Percentiles rank a stretch among this genome's conserved stretches.
Evolutionary conservation across 1,140 invertebrate species (phyloP).

Genomic region (Drosophila tristis): DNA sequence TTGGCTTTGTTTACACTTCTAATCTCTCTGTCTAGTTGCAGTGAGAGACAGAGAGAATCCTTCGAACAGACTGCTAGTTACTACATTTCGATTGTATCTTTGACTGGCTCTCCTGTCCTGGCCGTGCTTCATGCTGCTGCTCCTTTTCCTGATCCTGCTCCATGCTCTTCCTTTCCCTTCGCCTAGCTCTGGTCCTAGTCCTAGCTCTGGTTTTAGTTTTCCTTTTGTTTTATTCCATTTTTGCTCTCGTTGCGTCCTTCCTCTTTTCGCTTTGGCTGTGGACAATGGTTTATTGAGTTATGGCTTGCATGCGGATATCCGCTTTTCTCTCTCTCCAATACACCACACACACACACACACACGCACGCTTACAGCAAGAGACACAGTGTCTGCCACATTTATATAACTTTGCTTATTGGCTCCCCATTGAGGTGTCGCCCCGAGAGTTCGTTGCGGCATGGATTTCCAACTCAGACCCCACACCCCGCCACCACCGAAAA

Average conservation of each 20-base stretch:
- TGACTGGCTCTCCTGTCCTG: slow-evolving; percentile 51
- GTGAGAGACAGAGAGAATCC: background rate
- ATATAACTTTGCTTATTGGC: slow-evolving; percentile 73
- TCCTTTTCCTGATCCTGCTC: background rate
- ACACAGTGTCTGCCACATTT: slow-evolving; percentile 38
- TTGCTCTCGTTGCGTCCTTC: slow-evolving; percentile 39
- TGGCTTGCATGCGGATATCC: slow-evolving; percentile 81
- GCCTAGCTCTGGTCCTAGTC: slow-evolving; percentile 45
- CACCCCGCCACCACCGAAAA: slow-evolving; percentile 21
- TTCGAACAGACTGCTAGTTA: slow-evolving; percentile 54
- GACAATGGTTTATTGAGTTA: slow-evolving; percentile 81
- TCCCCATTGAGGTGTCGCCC: slow-evolving; percentile 62
- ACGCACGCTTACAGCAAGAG: slow-evolving; percentile 23
- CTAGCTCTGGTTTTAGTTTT: slow-evolving; percentile 53
- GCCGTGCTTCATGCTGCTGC: slow-evolving; percentile 2
- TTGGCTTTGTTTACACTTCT: slow-evolving; percentile 79
- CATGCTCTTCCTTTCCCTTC: background rate
- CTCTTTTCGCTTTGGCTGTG: slow-evolving; percentile 55
- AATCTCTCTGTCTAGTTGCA: slow-evolving; percentile 44
- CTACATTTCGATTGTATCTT: slow-evolving; percentile 82
- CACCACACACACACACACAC: background rate
- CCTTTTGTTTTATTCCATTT: slow-evolving; percentile 68
- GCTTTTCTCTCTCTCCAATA: slow-evolving; percentile 30
- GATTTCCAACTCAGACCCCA: slow-evolving; percentile 3
- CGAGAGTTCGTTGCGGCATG: slow-evolving; percentile 10